Conservation (phyloP, 1,140 invertebrate species). For the Euwallacea similis region DNA sequence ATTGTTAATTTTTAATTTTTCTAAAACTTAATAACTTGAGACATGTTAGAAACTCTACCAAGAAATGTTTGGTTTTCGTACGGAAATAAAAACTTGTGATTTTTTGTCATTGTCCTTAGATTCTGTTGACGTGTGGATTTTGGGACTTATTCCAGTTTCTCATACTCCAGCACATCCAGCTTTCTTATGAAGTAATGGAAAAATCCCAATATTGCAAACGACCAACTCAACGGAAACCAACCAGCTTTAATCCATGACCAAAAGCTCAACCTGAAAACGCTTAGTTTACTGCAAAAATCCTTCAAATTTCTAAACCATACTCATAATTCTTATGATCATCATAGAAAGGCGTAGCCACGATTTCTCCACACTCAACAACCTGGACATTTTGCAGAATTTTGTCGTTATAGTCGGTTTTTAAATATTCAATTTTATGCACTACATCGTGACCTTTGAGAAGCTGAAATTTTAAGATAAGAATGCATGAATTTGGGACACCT, state of each 20-base stretch:
- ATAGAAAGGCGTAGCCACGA: constrained; percentile 64
- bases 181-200: constrained; percentile 78
- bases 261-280: constrained; percentile 58
- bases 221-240: constrained; percentile 71
- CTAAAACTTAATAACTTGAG: too few species aligned
- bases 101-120: too few species aligned
- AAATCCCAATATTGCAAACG: constrained; percentile 70
- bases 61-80: too few species aligned
- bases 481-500: neutral
- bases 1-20: too few species aligned
- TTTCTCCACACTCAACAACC: constrained; percentile 66
- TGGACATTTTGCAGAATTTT: constrained; percentile 66
- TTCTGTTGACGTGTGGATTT: too few species aligned
- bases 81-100: too few species aligned
- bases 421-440: constrained; percentile 82
- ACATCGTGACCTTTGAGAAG: constrained; percentile 80
- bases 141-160: neutral
- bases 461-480: constrained; percentile 52
- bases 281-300: neutral
- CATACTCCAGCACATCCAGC: constrained; percentile 48
- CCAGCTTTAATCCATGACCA: constrained; percentile 74
- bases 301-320: constrained; percentile 56
- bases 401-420: constrained; percentile 74
- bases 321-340: constrained; percentile 71
- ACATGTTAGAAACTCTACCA: too few species aligned